Evolutionary conservation across 2,113 vertebrate genomes (phyloP), one percentile per base, ranked within the genome.

Genomic region (Pachyramphus minor): DNA sequence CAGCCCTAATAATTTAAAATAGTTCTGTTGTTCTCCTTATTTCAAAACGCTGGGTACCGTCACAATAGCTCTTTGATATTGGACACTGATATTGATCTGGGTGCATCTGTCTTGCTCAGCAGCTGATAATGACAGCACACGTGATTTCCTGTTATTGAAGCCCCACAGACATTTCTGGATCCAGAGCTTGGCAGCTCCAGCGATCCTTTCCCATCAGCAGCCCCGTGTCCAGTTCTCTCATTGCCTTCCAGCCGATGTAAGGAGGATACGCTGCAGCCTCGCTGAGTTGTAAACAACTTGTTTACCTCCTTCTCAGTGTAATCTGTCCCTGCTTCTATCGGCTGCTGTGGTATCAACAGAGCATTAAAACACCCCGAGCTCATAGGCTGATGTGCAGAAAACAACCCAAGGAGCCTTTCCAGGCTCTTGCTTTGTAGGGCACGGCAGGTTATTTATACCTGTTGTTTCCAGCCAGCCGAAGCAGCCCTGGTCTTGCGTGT

Each of bases 71-170:
- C 96, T 97, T 96, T 97, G 96, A 97, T 94, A 94, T 89, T 2
- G 31, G 97, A 95, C 73, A 87, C 91, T 24, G 67, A 94, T 97
- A 97, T 95, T 75, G 96, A 97, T 97, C 97, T 67, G 84, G 52
- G 59, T 88, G 95, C 95, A 95, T 96, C 97, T 96, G 95, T 95
- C 95, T 97, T 78, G 31, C 95, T 95, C 84, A 28, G 81, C 95
- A 93, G 96, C 95, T 98, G 94, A 97, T 97, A 97, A 95, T 80
- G 94, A 96, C 84, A 77, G 89, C 78, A 75, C 95, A 93, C 14
- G 37, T 94, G 94, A 97, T 95, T 97, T 98, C 96, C 96, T 91
- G 95, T 77, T 93, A 87, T 89, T 95, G 89, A 96, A 96, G 93
- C 87, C 92, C 84, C 39, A 17, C 84, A 91, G 96, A 95, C 96